phyloP scores from a whole-genome alignment of 2,113 vertebrate species.

The Sporophila hypoxantha region DNA sequence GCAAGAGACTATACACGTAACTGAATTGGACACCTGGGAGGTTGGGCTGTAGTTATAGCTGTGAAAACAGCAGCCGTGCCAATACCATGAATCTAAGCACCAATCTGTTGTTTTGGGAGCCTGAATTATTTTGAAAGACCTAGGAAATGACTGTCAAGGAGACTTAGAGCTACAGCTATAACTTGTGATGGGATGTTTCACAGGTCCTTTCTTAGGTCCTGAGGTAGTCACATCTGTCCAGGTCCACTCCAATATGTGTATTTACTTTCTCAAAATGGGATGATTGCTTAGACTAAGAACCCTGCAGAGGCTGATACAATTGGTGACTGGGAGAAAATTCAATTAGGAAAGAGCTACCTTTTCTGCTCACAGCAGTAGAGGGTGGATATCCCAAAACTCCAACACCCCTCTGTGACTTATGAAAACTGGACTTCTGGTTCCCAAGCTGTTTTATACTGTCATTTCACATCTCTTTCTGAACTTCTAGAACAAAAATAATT shows the following conservation, averaged over 20 bases:
- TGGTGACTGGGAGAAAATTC: neutral
- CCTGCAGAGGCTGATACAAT: neutral
- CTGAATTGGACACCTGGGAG: constrained; percentile 43
- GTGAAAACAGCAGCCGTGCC: constrained; percentile 24
- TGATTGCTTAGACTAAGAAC: neutral
- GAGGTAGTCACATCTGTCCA: neutral
- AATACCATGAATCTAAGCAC: neutral
- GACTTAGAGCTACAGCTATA: neutral
- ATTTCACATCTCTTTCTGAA: neutral
- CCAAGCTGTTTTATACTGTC: neutral
- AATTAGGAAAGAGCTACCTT: neutral
- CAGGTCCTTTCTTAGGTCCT: neutral
- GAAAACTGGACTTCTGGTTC: neutral
- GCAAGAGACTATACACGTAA: neutral
- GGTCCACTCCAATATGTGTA: neutral
- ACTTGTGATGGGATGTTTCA: neutral
- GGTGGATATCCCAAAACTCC: neutral
- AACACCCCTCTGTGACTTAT: neutral
- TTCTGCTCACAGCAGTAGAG: neutral
- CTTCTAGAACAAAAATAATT: neutral
- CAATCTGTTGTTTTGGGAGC: constrained; percentile 21
- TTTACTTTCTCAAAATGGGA: neutral
- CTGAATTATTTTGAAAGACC: constrained; percentile 14
- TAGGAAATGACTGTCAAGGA: neutral
- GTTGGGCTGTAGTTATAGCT: constrained; percentile 8